phyloP scores from a whole-genome alignment of 1,140 invertebrate species.

The Uloborus diversus region DNA sequence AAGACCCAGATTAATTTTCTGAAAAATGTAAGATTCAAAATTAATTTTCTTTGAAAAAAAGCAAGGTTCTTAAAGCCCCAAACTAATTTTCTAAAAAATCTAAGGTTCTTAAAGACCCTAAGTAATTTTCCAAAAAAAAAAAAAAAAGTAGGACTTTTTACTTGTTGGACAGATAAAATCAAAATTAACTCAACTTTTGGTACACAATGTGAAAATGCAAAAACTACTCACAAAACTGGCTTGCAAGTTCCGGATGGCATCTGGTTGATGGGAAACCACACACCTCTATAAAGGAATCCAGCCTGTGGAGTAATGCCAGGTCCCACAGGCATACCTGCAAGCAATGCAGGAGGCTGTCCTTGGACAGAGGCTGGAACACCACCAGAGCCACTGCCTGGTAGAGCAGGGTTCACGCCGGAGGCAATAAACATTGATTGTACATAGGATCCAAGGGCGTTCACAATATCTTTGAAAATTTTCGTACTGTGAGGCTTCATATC shows the following conservation, averaged over 20 bases:
- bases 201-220: too few relatives aligned
- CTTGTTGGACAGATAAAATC: too few relatives aligned
- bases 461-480: conserved; percentile 92
- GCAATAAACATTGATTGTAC: conserved; percentile 90
- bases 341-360: conserved; percentile 75
- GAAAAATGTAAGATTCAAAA: too few relatives aligned
- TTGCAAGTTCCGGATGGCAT: conserved; percentile 78
- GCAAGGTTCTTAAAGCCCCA: too few relatives aligned
- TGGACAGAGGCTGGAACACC: conserved; percentile 66
- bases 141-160: too few relatives aligned
- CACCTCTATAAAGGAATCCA: conserved; percentile 90
- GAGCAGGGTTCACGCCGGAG: conserved; percentile 45
- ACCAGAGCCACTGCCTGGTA: conserved; percentile 46
- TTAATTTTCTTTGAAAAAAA: too few relatives aligned
- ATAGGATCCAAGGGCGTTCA: conserved; percentile 92
- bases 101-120: too few relatives aligned
- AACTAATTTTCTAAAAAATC: too few relatives aligned
- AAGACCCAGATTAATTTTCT: too few relatives aligned
- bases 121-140: too few relatives aligned
- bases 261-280: conserved; percentile 89
- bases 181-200: too few relatives aligned
- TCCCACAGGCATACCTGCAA: conserved; percentile 76
- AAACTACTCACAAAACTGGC: conserved; percentile 87
- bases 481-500: conserved; percentile 92
- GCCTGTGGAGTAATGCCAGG: conserved; percentile 84